Conservation (phyloP, 2,797 vertebrate genomes). For the Amblyopsis hoosieri region DNA sequence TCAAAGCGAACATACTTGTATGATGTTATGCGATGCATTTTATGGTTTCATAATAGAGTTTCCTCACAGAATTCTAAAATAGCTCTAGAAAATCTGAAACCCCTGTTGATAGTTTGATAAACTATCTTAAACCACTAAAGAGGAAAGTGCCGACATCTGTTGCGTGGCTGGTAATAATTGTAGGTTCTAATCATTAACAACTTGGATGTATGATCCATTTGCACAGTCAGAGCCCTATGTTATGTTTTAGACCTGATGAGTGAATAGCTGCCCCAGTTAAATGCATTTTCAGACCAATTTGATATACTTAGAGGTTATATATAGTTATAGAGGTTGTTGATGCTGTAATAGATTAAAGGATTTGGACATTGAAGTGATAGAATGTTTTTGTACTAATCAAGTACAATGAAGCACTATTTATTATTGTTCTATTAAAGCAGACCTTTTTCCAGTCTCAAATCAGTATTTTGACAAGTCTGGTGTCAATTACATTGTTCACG, state of each 20-base stretch:
- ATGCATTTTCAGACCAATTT: conserved; percentile 17
- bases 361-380: too few relatives aligned
- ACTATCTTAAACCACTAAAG: conserved; percentile 38
- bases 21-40: conserved; percentile 62
- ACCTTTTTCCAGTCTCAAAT: conserved; percentile 65
- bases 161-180: conserved; percentile 29
- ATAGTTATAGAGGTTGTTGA: too few relatives aligned
- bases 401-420: conserved; percentile 38
- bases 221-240: not conserved
- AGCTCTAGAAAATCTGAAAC: conserved; percentile 40
- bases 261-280: conserved; percentile 1
- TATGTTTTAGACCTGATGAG: conserved; percentile 12
- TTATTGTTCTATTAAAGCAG: conserved; percentile 53
- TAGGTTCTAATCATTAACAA: conserved; percentile 4
- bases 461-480: conserved; percentile 58
- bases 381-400: conserved; percentile 24
- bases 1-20: conserved; percentile 53
- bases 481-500: conserved; percentile 60
- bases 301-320: not conserved
- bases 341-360: too few relatives aligned
- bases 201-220: conserved; percentile 4
- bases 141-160: conserved; percentile 29
- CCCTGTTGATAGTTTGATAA: conserved; percentile 51
- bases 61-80: conserved; percentile 52
- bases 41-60: conserved; percentile 55